Base-by-base conservation (phyloP, 1,140 invertebrate species). In the Galendromus occidentalis region DNA sequence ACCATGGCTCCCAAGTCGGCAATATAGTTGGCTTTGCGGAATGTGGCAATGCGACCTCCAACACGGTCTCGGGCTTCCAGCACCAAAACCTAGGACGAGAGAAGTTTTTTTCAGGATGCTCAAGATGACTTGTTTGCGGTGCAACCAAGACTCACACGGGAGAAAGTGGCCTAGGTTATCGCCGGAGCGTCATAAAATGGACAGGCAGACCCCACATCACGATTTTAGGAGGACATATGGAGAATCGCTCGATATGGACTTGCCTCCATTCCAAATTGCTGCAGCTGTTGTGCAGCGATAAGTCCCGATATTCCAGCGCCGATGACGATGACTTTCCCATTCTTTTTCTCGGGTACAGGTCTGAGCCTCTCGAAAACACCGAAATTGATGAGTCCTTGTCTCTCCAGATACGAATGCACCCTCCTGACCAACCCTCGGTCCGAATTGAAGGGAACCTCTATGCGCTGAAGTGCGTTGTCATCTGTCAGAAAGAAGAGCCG, bases 371-470 rank as follows among this genome's bases (percentile, higher is more conserved):
- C 91, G 74, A 91, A 98, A 25, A 97, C 85, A 0, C 95, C 95
- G 82, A 93, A 98, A 78, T 99, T 99, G 59, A 99, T 96, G 71
- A 90, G 94, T 7, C 94, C 92, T 78, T 97, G 90, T 66, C 95
- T 80, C 72, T 98, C 89, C 7, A 99, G 78, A 75, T 91, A 98
- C 0, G 87, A 85, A 79, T 93, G 90, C 64, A 93, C 82, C 70
- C 92, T 80, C 71, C 83, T 81, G 2, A 95, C 82, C 1, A 98
- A 75, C 7, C 83, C 81, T 28, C 82, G 82, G 78, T 97, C 51
- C 17, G 51, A 59, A 75, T 95, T 93, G 71, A 90, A 97, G 0
- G 90, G 89, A 17, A 86, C 78, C 76, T 94, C 91, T 72, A 97
- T 83, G 71, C 85, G 83, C 22, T 85, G 81, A 14, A 94, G 74